These are phyloP conservation scores for Dasyurus viverrinus DNA, from an alignment of 2,113 vertebrate species.

Conservation along the genomic window DNA sequence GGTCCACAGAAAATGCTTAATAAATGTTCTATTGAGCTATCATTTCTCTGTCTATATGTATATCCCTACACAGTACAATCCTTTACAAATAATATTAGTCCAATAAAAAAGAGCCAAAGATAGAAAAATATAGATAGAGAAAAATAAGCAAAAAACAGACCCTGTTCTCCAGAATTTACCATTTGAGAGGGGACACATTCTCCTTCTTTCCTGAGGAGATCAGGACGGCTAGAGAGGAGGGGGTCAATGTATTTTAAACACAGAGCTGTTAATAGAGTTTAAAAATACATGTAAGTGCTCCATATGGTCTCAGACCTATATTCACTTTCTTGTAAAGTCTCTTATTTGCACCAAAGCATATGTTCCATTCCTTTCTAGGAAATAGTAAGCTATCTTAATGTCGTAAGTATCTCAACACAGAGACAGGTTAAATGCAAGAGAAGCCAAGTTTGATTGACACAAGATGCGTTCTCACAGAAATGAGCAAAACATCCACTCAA, in stretches of 20 bases:
- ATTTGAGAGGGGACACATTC: background rate
- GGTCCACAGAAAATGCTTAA: background rate
- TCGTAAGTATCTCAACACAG: background rate
- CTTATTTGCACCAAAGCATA: constrained; percentile 53
- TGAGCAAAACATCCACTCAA: constrained; percentile 4
- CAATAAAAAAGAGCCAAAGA: background rate
- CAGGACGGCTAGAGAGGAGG: background rate
- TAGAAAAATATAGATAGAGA: background rate
- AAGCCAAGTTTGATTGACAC: constrained; percentile 5
- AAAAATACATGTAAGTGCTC: constrained; percentile 22
- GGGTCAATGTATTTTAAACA: background rate
- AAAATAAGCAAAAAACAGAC: too few relatives aligned
- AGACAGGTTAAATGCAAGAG: background rate
- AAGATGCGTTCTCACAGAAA: constrained; percentile 19
- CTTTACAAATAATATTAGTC: background rate
- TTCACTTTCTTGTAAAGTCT: constrained; percentile 54
- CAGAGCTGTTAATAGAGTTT: background rate
- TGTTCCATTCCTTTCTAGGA: constrained; percentile 51
- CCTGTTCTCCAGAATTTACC: background rate
- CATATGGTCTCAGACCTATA: constrained; percentile 40
- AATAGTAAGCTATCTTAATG: background rate
- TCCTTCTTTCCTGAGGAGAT: background rate
- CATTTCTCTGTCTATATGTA: background rate
- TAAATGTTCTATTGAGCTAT: background rate
- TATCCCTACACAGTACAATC: background rate